Evolutionary conservation across 2,797 vertebrate species (phyloP).

Genomic region (Emys orbicularis): DNA sequence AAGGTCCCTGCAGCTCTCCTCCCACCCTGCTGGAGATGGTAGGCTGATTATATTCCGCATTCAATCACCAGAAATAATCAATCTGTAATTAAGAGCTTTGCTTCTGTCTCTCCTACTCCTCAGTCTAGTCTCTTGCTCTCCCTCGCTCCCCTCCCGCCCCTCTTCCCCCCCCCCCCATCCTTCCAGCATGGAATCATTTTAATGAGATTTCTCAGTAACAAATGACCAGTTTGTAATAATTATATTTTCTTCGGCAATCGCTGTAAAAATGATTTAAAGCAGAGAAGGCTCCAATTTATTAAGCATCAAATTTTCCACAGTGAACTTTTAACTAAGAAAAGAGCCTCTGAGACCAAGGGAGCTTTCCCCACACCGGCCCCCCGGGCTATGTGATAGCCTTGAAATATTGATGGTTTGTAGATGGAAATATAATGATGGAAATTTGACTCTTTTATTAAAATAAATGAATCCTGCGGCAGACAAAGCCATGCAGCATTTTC

Average conservation of each 20-base stretch:
- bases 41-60: constrained; percentile 70
- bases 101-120: constrained; percentile 25
- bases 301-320: constrained; percentile 78
- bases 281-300: constrained; percentile 81
- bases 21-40: constrained; percentile 44
- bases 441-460: constrained; percentile 71
- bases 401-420: constrained; percentile 69
- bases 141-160: constrained; percentile 53
- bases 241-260: constrained; percentile 80
- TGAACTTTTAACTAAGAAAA: constrained; percentile 76
- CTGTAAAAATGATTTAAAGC: constrained; percentile 82
- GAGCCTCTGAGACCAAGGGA: constrained; percentile 42
- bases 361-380: constrained; percentile 32
- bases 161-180: constrained; percentile 55
- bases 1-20: constrained; percentile 29
- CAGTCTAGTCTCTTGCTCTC: constrained; percentile 57
- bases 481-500: neutral
- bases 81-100: constrained; percentile 79
- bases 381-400: constrained; percentile 62
- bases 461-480: constrained; percentile 34
- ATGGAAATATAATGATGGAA: constrained; percentile 32
- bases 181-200: constrained; percentile 75
- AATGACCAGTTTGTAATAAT: constrained; percentile 86
- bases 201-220: constrained; percentile 85
- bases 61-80: constrained; percentile 78